Percentiles rank a stretch among this genome's conserved stretches.
Conservation (phyloP, 2,113 vertebrate genomes). For the Chaetorhynchus papuensis region DNA sequence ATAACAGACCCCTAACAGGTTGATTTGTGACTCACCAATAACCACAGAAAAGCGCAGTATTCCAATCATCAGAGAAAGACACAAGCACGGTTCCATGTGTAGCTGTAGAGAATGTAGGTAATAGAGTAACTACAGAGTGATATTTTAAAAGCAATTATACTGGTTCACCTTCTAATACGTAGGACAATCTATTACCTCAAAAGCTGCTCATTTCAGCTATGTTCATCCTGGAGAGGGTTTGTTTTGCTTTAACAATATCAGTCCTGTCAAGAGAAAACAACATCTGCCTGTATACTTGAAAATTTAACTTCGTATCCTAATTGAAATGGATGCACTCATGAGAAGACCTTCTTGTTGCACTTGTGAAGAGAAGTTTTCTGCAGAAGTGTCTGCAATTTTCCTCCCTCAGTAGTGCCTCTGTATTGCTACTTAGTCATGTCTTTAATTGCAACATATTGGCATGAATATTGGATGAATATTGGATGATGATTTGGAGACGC, state of each 20-base stretch:
- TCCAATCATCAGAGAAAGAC: background rate
- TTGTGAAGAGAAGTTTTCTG: background rate
- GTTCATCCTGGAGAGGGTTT: background rate
- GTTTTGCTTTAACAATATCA: background rate
- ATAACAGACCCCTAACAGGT: background rate
- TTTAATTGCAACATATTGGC: constrained; percentile 27
- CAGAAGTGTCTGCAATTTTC: background rate
- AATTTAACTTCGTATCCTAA: background rate
- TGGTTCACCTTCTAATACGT: background rate
- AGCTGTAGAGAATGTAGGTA: background rate
- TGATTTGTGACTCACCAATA: background rate
- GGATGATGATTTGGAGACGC: constrained; percentile 31
- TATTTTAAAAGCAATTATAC: background rate
- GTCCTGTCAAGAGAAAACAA: background rate
- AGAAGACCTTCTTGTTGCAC: background rate
- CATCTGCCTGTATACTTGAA: background rate
- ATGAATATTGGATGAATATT: constrained; percentile 57
- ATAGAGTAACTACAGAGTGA: background rate
- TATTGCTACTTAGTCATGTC: background rate
- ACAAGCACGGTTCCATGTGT: background rate
- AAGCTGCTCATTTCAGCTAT: background rate
- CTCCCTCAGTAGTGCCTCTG: background rate
- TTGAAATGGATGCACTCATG: background rate
- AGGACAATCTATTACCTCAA: background rate
- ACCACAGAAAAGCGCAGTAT: background rate